Conservation (phyloP, 2,797 vertebrate genomes). For the Falco columbarius region DNA sequence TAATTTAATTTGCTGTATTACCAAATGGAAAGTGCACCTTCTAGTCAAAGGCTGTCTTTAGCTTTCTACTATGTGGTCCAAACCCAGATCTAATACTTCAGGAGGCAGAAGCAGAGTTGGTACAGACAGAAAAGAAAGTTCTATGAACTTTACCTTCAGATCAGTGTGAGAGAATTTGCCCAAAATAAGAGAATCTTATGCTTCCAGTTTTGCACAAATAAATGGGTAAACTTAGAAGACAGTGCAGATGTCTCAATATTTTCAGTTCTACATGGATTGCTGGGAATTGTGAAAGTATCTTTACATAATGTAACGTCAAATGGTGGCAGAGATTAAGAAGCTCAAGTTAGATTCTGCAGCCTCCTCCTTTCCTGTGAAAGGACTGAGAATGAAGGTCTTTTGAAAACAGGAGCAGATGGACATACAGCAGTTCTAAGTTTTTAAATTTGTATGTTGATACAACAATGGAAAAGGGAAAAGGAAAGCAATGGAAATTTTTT, state of each 20-base stretch:
- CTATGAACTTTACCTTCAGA: not conserved
- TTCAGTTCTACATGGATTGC: not conserved
- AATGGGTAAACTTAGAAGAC: not conserved
- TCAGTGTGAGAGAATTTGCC: not conserved
- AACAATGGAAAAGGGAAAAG: not conserved
- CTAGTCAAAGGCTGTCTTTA: not conserved
- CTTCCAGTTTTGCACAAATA: not conserved
- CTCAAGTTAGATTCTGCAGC: not conserved
- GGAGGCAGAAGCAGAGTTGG: not conserved
- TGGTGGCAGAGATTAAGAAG: not conserved
- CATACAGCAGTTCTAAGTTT: not conserved
- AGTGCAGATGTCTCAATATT: not conserved
- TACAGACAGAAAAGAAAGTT: not conserved
- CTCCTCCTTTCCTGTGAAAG: not conserved
- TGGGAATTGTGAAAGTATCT: not conserved
- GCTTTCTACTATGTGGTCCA: not conserved
- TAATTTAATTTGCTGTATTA: not conserved
- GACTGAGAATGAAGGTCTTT: not conserved
- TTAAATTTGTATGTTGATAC: not conserved
- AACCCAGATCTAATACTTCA: not conserved
- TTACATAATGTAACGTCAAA: not conserved
- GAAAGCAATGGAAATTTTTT: not conserved
- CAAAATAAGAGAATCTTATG: not conserved
- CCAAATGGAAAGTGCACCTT: not conserved
- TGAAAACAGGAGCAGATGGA: not conserved